Conservation (phyloP, 2,113 vertebrate genomes). For the Corythornis madagascariensis region DNA sequence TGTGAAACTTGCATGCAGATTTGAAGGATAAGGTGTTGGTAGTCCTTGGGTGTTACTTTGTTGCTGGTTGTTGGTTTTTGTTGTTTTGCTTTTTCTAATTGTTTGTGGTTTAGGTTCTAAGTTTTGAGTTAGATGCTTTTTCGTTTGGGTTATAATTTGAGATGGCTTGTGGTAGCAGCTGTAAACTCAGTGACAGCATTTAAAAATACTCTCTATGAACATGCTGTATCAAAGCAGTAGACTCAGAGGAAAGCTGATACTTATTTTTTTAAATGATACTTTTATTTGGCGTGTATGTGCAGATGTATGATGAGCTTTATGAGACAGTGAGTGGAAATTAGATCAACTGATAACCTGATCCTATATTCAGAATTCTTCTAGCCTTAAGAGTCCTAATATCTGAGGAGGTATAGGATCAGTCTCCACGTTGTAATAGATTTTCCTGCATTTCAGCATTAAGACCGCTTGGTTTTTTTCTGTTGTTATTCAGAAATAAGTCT, state of each 20-base stretch:
- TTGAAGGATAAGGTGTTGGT: background rate
- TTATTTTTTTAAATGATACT: background rate
- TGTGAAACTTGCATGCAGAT: background rate
- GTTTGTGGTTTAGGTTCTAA: background rate
- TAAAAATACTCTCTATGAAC: background rate
- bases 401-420: background rate
- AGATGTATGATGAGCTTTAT: background rate
- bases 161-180: background rate
- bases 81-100: background rate
- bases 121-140: background rate
- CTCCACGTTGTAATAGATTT: background rate
- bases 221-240: background rate
- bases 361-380: background rate
- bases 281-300: background rate
- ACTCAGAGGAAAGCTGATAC: background rate
- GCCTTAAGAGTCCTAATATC: background rate
- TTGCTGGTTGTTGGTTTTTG: background rate
- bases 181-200: background rate
- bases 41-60: background rate
- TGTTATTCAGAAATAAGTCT: background rate
- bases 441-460: background rate
- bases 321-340: background rate
- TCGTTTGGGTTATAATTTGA: background rate
- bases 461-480: fast-evolving
- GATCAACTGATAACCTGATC: background rate